Percentiles rank a stretch among this genome's conserved stretches.
These are phyloP conservation scores for Rhagium mordax DNA, from an alignment of 2,888 invertebrate species.

Conservation along the genomic window DNA sequence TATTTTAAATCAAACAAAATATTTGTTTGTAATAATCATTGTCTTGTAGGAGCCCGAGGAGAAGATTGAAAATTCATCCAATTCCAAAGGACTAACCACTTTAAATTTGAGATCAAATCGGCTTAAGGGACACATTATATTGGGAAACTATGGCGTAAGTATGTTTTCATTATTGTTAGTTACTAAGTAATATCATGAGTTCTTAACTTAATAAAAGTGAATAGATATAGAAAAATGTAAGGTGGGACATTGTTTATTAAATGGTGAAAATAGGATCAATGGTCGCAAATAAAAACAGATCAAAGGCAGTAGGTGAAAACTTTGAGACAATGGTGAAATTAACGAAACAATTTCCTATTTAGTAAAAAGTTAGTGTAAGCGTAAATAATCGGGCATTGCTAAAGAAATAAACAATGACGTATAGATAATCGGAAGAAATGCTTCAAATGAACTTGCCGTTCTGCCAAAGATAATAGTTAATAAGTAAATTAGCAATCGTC, in stretches of 20 bases:
- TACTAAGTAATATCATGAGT: no score
- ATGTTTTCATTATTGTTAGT: not conserved
- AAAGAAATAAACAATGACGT: not conserved
- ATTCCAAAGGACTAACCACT: constrained; percentile 75
- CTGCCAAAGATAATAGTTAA: no score
- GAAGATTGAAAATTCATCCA: constrained; percentile 60
- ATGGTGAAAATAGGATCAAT: no score
- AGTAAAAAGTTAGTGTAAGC: not conserved
- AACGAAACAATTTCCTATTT: not conserved
- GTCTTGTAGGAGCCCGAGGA: constrained; percentile 64
- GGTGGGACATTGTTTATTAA: no score
- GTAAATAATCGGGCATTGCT: not conserved
- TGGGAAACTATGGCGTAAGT: constrained; percentile 88
- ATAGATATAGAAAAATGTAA: no score
- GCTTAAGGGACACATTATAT: constrained; percentile 86
- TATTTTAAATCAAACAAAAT: no score
- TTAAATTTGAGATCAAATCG: constrained; percentile 85
- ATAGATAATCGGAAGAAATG: not conserved
- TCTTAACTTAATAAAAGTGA: no score
- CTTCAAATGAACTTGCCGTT: not conserved
- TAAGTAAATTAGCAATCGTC: no score
- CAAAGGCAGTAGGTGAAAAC: not conserved
- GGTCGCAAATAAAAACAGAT: no score
- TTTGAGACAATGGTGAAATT: not conserved
- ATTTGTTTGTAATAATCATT: not conserved